These are phyloP conservation scores for Drosophila silvestris DNA, from an alignment of 2,888 invertebrate species.

Conservation along the genomic window DNA sequence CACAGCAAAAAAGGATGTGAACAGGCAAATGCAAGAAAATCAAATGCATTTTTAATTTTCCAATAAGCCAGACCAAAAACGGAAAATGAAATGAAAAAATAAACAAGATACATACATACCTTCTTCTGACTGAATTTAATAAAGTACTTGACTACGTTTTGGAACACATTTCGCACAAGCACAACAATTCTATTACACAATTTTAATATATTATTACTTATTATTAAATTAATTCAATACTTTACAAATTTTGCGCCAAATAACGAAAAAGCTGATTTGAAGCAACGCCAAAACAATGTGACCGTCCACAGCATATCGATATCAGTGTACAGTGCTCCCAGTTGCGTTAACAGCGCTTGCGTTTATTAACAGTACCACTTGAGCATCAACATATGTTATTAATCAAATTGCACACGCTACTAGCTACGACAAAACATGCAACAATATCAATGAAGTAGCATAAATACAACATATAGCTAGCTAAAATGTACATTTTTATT, in stretches of 20 bases:
- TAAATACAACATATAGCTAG: background rate
- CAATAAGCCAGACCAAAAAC: background rate
- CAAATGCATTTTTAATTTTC: conserved; percentile 35
- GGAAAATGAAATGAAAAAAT: background rate
- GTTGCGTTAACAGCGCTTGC: conserved; percentile 13
- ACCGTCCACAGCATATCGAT: conserved; percentile 35
- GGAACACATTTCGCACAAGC: background rate
- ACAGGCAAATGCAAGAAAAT: conserved; percentile 12
- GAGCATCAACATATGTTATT: conserved; percentile 1
- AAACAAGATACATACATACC: background rate
- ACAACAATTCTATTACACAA: background rate
- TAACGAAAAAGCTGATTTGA: conserved; percentile 19
- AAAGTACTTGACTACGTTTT: background rate
- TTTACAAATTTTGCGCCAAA: conserved; percentile 26
- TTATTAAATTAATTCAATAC: background rate
- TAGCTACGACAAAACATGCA: background rate
- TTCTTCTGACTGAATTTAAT: background rate
- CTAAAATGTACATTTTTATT: background rate
- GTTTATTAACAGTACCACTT: background rate
- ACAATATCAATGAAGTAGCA: background rate
- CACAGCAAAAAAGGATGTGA: background rate
- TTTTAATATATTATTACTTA: background rate
- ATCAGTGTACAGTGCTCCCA: background rate
- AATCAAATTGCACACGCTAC: background rate
- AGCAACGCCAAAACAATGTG: conserved; percentile 12